Conservation (phyloP, 2,797 vertebrate species). For the Poecilia picta region DNA sequence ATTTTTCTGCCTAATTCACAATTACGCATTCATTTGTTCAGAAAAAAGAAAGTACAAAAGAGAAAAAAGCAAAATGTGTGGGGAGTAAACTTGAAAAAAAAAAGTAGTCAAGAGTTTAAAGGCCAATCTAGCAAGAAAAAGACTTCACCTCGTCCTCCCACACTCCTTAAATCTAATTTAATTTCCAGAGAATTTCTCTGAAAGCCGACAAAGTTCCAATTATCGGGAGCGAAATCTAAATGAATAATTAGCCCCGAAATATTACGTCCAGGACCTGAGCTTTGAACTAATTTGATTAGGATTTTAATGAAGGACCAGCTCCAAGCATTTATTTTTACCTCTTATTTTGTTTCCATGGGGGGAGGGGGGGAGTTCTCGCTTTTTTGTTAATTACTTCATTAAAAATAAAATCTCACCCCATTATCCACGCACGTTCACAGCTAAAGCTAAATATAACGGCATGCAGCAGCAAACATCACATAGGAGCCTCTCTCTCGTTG, state of each 20-base stretch:
- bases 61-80: not conserved
- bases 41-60: not conserved
- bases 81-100: not conserved
- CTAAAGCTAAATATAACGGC: constrained; percentile 13
- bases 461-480: not conserved
- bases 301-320: constrained; percentile 8
- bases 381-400: constrained; percentile 13
- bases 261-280: constrained; percentile 20
- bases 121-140: not conserved
- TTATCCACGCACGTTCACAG: constrained; percentile 10
- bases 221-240: constrained; percentile 24
- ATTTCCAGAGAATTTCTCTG: constrained; percentile 8
- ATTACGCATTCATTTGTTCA: not conserved
- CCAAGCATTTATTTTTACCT: constrained; percentile 20
- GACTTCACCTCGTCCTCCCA: not conserved
- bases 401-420: constrained; percentile 1
- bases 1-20: not conserved
- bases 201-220: constrained; percentile 3
- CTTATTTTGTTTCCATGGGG: constrained; percentile 19
- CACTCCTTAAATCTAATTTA: constrained; percentile 2
- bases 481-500: not conserved
- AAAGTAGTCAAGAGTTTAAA: not conserved
- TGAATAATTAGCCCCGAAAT: constrained; percentile 30
- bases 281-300: constrained; percentile 10
- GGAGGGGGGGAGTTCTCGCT: no score